phyloP scores from a whole-genome alignment of 2,888 invertebrate genomes.

The Epirrita christyi region DNA sequence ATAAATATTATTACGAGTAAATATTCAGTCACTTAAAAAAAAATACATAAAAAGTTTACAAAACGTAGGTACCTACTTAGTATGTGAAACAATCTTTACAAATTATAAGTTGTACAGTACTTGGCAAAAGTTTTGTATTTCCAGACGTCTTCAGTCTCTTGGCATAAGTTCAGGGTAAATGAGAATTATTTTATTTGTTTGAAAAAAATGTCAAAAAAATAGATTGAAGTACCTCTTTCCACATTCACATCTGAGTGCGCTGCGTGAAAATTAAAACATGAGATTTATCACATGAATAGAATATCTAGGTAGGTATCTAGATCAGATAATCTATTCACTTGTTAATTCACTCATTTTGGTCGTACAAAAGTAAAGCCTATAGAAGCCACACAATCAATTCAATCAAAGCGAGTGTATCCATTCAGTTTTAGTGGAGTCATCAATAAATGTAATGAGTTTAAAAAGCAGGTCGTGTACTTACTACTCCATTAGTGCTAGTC shows the following conservation, averaged over 20 bases:
- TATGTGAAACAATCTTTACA: too few species aligned
- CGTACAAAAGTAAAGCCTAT: conserved; percentile 11
- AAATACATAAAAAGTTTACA: too few species aligned
- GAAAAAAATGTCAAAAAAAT: background rate
- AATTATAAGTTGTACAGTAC: too few species aligned
- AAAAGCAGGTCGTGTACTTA: conserved; percentile 25
- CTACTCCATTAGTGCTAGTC: conserved; percentile 32
- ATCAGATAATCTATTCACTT: too few species aligned
- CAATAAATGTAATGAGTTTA: conserved; percentile 29
- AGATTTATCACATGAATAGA: conserved; percentile 1
- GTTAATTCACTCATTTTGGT: background rate
- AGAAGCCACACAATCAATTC: conserved; percentile 24
- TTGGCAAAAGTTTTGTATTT: background rate
- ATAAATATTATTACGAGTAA: too few species aligned
- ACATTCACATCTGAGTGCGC: conserved; percentile 31
- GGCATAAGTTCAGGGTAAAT: background rate
- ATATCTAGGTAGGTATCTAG: too few species aligned
- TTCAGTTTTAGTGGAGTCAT: conserved; percentile 25
- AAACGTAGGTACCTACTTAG: too few species aligned
- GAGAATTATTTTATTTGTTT: background rate
- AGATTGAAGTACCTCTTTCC: conserved; percentile 36
- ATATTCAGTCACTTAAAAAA: too few species aligned
- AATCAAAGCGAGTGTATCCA: conserved; percentile 27
- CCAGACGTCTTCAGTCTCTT: background rate
- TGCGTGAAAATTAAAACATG: conserved; percentile 33